Evolutionary conservation across 2,888 invertebrate genomes (phyloP).

Genomic region (Synergus japonicus): DNA sequence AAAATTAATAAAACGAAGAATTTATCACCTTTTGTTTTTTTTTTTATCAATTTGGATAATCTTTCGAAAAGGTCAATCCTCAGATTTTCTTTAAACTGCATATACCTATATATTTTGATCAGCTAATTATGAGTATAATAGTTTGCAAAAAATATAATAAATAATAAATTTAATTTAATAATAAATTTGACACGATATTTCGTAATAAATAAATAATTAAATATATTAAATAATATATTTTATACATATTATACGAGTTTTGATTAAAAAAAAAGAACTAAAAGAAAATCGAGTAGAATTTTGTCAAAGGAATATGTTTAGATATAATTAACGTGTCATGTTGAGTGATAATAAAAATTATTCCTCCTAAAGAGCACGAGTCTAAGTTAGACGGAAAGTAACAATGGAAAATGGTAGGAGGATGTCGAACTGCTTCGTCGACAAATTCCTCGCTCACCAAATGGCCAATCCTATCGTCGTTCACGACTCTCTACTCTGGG

Average conservation of each 20-base stretch:
- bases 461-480: constrained; percentile 69
- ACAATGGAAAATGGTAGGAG: constrained; percentile 60
- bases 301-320: neutral
- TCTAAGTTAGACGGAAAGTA: constrained; percentile 51
- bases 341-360: neutral
- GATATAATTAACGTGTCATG: constrained; percentile 12
- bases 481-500: constrained; percentile 65
- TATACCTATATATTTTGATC: too few species aligned
- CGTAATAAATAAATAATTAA: too few species aligned
- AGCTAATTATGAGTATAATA: too few species aligned
- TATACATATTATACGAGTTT: neutral
- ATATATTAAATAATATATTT: neutral
- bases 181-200: too few species aligned
- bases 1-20: too few species aligned
- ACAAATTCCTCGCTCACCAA: constrained; percentile 73
- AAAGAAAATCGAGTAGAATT: neutral
- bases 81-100: too few species aligned
- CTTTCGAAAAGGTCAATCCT: too few species aligned
- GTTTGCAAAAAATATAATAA: too few species aligned
- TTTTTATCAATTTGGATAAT: too few species aligned
- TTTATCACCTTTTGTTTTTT: too few species aligned
- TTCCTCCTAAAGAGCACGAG: constrained; percentile 39
- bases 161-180: too few species aligned
- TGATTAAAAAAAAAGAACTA: neutral
- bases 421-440: constrained; percentile 71